Conservation (phyloP, 2,113 vertebrate species). For the Eurystomus gularis region DNA sequence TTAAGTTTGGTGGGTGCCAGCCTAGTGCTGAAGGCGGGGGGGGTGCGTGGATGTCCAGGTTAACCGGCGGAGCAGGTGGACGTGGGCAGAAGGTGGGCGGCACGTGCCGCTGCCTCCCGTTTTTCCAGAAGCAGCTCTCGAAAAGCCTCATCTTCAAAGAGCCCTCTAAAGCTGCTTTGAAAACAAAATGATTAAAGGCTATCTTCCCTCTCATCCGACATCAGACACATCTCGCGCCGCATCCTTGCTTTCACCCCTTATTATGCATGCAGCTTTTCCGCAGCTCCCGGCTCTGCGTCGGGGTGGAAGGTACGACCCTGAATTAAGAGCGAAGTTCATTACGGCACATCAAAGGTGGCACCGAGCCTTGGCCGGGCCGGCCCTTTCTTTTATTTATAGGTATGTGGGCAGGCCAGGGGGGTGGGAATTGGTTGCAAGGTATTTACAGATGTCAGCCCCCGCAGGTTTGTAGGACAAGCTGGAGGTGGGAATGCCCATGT, state of each 20-base stretch:
- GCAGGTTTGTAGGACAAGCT: too few relatives aligned
- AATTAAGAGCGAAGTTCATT: slow-evolving; percentile 46
- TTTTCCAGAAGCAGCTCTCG: slow-evolving; percentile 25
- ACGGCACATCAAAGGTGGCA: not conserved
- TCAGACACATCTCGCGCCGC: slow-evolving; percentile 58
- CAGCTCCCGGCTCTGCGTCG: not conserved
- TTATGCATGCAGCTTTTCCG: slow-evolving; percentile 55
- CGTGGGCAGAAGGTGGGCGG: not conserved
- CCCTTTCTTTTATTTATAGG: not conserved
- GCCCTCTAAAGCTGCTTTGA: slow-evolving; percentile 66
- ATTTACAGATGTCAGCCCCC: accelerated
- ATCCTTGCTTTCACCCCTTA: slow-evolving; percentile 49
- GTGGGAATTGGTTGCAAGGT: not conserved
- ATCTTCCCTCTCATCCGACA: slow-evolving; percentile 67
- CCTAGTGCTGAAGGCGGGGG: not conserved
- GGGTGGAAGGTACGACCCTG: not conserved
- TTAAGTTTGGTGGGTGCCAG: not conserved
- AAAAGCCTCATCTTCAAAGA: slow-evolving; percentile 64
- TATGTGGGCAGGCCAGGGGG: not conserved
- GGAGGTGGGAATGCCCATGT: accelerated
- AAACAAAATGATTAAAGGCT: slow-evolving; percentile 75
- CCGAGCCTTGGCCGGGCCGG: not conserved
- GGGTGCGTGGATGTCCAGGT: not conserved
- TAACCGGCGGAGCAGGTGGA: not conserved
- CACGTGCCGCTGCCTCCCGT: not conserved